Percentiles rank a stretch among this genome's conserved stretches.
Evolutionary conservation across 2,797 vertebrate species (phyloP).

Genomic region (Oreonectes daqikongensis): DNA sequence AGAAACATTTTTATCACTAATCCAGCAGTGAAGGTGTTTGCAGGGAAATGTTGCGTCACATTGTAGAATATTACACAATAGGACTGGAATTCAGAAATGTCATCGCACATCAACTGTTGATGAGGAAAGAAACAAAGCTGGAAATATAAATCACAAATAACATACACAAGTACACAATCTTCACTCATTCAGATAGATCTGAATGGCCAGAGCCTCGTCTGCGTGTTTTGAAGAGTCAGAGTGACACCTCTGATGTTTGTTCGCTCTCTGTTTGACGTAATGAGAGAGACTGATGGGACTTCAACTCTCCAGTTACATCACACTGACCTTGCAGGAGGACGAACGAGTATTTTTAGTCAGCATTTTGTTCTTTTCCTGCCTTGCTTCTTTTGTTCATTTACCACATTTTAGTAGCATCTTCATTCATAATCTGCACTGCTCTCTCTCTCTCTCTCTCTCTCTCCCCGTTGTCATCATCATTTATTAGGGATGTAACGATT

Average conservation of each 20-base stretch:
- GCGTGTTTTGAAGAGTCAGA: background rate
- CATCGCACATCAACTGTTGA: background rate
- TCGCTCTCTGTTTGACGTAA: constrained; percentile 17
- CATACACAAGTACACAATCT: background rate
- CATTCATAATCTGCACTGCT: background rate
- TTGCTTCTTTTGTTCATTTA: background rate
- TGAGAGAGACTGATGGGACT: background rate
- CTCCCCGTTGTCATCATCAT: background rate
- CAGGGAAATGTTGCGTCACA: background rate
- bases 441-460: background rate
- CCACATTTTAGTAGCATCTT: background rate
- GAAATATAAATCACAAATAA: too few relatives aligned
- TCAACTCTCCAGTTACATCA: constrained; percentile 16
- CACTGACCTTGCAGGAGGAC: constrained; percentile 18
- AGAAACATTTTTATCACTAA: background rate
- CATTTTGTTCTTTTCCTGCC: background rate
- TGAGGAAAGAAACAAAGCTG: background rate
- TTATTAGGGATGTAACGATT: too few relatives aligned
- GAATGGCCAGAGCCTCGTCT: background rate
- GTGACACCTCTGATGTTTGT: background rate
- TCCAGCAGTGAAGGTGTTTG: background rate
- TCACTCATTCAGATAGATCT: background rate
- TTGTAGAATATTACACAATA: background rate
- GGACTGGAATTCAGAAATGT: background rate
- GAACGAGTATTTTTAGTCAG: constrained; percentile 2